Base-by-base conservation (phyloP, 2,113 vertebrate genomes). In the Cepphus grylle region DNA sequence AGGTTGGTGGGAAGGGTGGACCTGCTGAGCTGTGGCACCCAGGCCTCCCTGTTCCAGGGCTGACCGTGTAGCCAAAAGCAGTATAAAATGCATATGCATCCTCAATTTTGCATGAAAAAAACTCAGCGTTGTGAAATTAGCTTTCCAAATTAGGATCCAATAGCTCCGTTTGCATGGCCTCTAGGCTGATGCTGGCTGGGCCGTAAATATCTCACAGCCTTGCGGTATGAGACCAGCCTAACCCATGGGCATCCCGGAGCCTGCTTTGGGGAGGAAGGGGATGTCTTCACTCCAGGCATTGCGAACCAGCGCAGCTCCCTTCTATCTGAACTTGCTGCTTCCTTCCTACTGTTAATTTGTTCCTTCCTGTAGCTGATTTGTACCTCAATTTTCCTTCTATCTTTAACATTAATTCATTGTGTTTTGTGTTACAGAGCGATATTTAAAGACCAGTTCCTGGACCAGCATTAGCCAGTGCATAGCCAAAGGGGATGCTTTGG, bases 291-390 rank as follows among this genome's bases (percentile, higher is more conserved):
- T 96, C 93, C 91, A 91, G 38, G 30, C 70, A 72, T 62, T 95
- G 89, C 94, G 88, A 87, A 94, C 32, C 40, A 29, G 56, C 79
- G 21, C 69, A 74, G 67, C 34, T 81, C 80, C 79, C 83, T 8
- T 0, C 92, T 95, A 93, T 91, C 92, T 93, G 81, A 85, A 92
- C 90, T 82, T 53, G 93, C 78, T 92, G 49, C 79, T 96, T 95
- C 87, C 81, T 96, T 91, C 74, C 83, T 73, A 71, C 36, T 77
- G 66, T 50, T 94, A 93, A 94, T 93, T 90, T 90, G 66, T 82
- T 88, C 91, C 70, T 96, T 95, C 94, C 95, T 88, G 86, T 70
- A 43, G 66, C 58, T 77, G 81, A 78, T 77, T 73, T 86, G 73
- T 90, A 62, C 87, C 66, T 93, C 42, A 40, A 12, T 74, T 94